A percentile compares a stretch with the other conserved stretches of the same genome.
Conservation (phyloP, 1,140 invertebrate species). For the Phymorhynchus buccinoides region DNA sequence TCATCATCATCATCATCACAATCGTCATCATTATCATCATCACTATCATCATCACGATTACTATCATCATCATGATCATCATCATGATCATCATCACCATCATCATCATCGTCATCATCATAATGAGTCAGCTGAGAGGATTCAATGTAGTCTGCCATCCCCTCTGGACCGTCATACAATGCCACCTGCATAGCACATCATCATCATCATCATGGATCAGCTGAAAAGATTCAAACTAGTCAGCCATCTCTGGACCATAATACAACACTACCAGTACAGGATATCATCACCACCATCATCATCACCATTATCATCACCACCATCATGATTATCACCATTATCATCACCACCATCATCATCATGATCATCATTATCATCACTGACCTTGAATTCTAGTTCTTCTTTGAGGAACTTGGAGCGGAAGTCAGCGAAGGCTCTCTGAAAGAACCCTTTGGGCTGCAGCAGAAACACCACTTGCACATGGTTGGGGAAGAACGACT, state of each 20-base stretch:
- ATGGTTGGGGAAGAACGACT: conserved; percentile 94
- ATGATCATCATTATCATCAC: background rate
- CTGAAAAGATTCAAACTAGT: conserved; percentile 87
- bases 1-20: background rate
- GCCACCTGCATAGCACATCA: conserved; percentile 70
- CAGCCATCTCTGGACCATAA: conserved; percentile 78
- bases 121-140: conserved; percentile 87
- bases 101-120: too few relatives aligned
- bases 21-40: background rate
- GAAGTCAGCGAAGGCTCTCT: conserved; percentile 95
- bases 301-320: background rate
- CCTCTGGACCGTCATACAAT: conserved; percentile 74
- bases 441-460: conserved; percentile 91
- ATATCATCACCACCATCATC: background rate
- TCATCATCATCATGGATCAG: conserved; percentile 78
- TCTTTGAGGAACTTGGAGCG: conserved; percentile 95
- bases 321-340: background rate
- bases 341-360: background rate
- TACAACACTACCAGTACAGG: conserved; percentile 73
- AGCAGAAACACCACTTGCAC: conserved; percentile 94
- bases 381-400: conserved; percentile 92
- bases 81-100: too few relatives aligned
- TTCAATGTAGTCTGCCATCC: conserved; percentile 90
- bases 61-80: background rate
- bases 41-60: background rate